Base-by-base conservation (phyloP, 2,888 invertebrate genomes). In the Prosopocoilus inquinatus region DNA sequence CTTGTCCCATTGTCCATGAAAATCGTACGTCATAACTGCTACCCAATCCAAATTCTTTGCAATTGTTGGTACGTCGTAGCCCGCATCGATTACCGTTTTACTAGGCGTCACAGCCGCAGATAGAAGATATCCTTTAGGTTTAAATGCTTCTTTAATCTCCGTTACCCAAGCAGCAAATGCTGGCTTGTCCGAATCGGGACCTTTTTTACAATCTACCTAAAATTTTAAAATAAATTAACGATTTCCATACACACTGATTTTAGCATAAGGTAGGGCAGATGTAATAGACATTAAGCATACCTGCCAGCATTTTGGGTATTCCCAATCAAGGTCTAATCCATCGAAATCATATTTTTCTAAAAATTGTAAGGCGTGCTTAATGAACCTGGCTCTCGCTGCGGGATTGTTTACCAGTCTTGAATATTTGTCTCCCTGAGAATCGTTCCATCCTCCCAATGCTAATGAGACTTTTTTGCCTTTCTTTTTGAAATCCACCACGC, bases 321-420 rank as follows among this genome's bases (percentile, higher is more conserved):
- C 95, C 94, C 94, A 96, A 71, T 95, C 95, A 47, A 96, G 79
- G 74, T 94, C 94, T n/a, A 95, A 79, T n/a, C 96, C 96, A 70
- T 96, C 93, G 71, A 96, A 96, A 48, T 85, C 84, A 67, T 91
- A 86, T 70, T 89, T 88, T 60, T 89, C 85, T 44, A 94, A 78
- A 71, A 94, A 94, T 60, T 85, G 80, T 1, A 94, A 68, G 0
- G 86, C 87, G 65, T 94, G 88, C 3, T 81, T 80, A 7, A 93
- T 84, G 69, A 94, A 95, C 60, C 85, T 83, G 0, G 81, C 80
- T 48, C 94, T 82, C 0, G 91, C 86, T 1, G 82, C 73, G 0
- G 90, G 86, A 70, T 83, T 88, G 67, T 92, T 89, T 1, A 93
- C 94, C 15, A 94, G 75, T 56, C 88, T 83, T 16, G 93, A 93